Evolutionary conservation across 2,888 invertebrate genomes (phyloP).

Genomic region (Pogonocherus hispidulus): DNA sequence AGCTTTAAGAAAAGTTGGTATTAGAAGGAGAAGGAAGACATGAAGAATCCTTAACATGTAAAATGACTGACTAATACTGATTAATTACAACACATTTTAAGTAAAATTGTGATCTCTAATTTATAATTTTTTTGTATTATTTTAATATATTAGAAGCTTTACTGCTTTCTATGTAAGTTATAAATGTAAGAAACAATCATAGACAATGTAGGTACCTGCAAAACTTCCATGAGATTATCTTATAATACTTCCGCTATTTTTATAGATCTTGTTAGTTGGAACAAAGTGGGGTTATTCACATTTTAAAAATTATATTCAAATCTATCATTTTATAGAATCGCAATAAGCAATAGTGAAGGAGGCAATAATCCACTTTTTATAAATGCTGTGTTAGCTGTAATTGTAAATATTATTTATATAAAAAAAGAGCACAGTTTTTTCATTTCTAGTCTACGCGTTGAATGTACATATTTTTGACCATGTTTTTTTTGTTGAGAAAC

Average conservation of each 20-base stretch:
- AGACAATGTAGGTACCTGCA: constrained; percentile 50
- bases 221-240: constrained; percentile 44
- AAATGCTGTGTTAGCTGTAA: constrained; percentile 37
- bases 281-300: constrained; percentile 22
- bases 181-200: constrained; percentile 46
- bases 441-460: constrained; percentile 38
- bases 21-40: constrained; percentile 49
- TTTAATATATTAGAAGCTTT: constrained; percentile 44
- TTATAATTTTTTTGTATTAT: constrained; percentile 46
- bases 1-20: constrained; percentile 48
- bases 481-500: constrained; percentile 13
- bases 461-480: constrained; percentile 21
- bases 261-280: constrained; percentile 39
- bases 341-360: constrained; percentile 35
- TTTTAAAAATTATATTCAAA: constrained; percentile 18
- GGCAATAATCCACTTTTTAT: constrained; percentile 39
- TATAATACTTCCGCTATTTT: constrained; percentile 42
- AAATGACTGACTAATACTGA: constrained; percentile 40
- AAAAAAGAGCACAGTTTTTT: constrained; percentile 22
- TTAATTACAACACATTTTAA: constrained; percentile 40
- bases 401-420: constrained; percentile 40
- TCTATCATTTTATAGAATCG: constrained; percentile 14
- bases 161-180: constrained; percentile 44
- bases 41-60: constrained; percentile 28
- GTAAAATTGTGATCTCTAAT: constrained; percentile 55